Percentiles rank a stretch among this genome's conserved stretches.
These are phyloP conservation scores for Glossophaga mutica DNA, from an alignment of 2,797 vertebrate genomes.

Conservation along the genomic window DNA sequence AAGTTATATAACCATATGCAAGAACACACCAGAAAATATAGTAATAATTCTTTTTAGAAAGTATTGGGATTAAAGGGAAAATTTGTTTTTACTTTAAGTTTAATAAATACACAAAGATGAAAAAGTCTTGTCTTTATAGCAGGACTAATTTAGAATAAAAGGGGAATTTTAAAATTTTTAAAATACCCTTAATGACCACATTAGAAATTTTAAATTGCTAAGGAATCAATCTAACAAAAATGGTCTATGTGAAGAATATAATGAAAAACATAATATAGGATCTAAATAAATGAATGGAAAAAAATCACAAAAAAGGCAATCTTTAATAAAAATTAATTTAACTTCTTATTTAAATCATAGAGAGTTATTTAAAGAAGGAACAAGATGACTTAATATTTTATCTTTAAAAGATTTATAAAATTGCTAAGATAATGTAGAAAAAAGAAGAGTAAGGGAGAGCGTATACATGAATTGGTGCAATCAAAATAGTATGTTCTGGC, in stretches of 20 bases:
- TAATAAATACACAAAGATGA: background rate
- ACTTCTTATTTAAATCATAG: background rate
- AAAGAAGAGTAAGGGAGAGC: background rate
- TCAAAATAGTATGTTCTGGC: background rate
- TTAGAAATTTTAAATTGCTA: background rate
- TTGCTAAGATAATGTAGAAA: background rate
- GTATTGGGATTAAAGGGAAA: background rate
- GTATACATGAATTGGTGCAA: background rate
- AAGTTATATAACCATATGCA: background rate
- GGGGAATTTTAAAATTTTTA: background rate
- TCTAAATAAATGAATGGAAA: background rate
- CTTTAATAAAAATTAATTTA: background rate
- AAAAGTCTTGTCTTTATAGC: background rate
- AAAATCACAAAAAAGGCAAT: background rate
- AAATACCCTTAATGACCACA: background rate
- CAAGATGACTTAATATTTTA: background rate
- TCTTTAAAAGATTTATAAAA: background rate
- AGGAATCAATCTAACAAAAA: background rate
- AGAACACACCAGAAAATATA: background rate
- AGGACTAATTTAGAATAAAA: constrained; percentile 13
- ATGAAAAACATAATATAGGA: background rate
- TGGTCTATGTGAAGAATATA: background rate
- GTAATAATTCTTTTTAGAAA: background rate
- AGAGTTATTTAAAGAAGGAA: background rate
- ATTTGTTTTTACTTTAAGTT: background rate